Evolutionary conservation across 2,888 invertebrate species (phyloP).

Genomic region (Drosophila subsilvestris): DNA sequence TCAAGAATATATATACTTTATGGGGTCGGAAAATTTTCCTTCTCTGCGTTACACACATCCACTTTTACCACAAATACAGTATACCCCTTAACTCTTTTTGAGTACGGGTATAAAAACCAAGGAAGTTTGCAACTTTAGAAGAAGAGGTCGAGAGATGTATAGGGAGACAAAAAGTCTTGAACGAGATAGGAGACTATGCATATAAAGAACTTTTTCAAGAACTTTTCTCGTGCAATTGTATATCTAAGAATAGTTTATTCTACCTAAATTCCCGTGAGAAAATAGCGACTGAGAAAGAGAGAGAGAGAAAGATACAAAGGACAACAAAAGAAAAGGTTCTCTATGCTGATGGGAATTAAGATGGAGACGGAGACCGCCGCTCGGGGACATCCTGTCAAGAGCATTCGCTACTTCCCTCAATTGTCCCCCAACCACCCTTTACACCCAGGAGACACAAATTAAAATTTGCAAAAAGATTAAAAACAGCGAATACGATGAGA

Average conservation of each 20-base stretch:
- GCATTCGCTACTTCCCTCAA: not conserved
- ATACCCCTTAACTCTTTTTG: too few relatives aligned
- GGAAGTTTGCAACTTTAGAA: too few relatives aligned
- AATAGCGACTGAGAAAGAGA: not conserved
- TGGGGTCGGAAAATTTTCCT: too few relatives aligned
- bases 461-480: conserved; percentile 50
- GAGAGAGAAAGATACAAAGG: conserved; percentile 7
- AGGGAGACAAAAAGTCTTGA: not conserved
- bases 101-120: too few relatives aligned
- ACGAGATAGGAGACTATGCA: not conserved
- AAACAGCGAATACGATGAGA: conserved; percentile 2
- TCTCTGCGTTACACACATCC: too few relatives aligned
- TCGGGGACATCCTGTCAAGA: conserved; percentile 53
- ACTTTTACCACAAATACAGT: too few relatives aligned
- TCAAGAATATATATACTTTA: too few relatives aligned
- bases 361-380: conserved; percentile 37
- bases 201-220: not conserved
- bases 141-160: too few relatives aligned
- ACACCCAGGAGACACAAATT: conserved; percentile 41
- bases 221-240: not conserved
- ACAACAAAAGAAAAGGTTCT: not conserved
- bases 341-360: not conserved
- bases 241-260: conserved; percentile 19
- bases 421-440: not conserved
- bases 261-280: conserved; percentile 28